These are phyloP conservation scores for Lepidonotus clava DNA, from an alignment of 2,888 invertebrate species.

Conservation along the genomic window DNA sequence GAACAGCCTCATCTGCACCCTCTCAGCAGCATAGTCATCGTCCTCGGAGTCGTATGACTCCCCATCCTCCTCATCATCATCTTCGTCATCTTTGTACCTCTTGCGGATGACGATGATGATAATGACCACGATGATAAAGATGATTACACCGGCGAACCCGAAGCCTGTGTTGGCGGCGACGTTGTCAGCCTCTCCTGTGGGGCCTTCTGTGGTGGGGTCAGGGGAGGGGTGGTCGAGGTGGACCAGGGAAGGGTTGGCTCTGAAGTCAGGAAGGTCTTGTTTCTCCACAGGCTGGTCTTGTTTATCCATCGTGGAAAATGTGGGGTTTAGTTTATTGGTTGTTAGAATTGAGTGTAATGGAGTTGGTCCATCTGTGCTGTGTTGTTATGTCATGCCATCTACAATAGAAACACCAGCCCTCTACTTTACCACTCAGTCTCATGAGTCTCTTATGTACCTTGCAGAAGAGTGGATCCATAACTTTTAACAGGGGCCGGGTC, in stretches of 20 bases:
- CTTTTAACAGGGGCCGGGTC: too few relatives aligned
- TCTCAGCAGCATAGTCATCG: slow-evolving; percentile 22
- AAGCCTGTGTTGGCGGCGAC: background rate
- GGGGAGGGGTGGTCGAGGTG: background rate
- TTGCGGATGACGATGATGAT: slow-evolving; percentile 50
- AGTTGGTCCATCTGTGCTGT: too few relatives aligned
- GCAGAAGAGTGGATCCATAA: too few relatives aligned
- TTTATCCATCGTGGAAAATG: too few relatives aligned
- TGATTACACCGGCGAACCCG: slow-evolving; percentile 52
- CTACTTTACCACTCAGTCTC: too few relatives aligned
- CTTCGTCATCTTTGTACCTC: slow-evolving; percentile 5
- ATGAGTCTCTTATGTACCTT: too few relatives aligned
- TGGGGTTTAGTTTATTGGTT: too few relatives aligned
- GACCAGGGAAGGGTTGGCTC: background rate
- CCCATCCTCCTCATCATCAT: background rate
- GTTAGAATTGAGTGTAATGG: too few relatives aligned
- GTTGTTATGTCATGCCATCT: too few relatives aligned
- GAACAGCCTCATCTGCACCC: slow-evolving; percentile 14
- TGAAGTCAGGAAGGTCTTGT: background rate
- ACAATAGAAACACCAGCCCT: too few relatives aligned
- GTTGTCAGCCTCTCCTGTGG: background rate
- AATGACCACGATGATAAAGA: slow-evolving; percentile 49
- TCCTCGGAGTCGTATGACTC: slow-evolving; percentile 20
- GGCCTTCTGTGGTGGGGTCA: background rate
- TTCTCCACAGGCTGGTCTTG: too few relatives aligned